Evolutionary conservation across 2,113 vertebrate species (phyloP), one percentile per base, ranked within the genome.

Genomic region (Neofelis nebulosa): DNA sequence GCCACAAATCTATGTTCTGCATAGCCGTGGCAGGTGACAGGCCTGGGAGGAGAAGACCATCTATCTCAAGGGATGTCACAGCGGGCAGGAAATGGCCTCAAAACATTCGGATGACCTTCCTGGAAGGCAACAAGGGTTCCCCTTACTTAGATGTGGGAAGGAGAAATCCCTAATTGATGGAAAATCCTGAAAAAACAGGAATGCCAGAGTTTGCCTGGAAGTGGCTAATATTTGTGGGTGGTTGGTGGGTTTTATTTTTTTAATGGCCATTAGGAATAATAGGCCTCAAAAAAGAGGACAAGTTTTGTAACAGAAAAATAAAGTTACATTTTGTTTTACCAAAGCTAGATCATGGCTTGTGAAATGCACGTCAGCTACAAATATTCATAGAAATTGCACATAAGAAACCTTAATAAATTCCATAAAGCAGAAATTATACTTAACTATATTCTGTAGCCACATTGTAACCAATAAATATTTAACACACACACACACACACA

Each of bases 251-350:
- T 69, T 69, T 61, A 27, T 78, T 76, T 65, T 82, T 94, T 76
- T 27, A 82, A 55, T 29, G 52, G 19, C 23, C 16, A 33, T 66
- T 86, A 83, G 23, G 74, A 71, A 8, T 85, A 78, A 33, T 38
- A 15, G 12, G 10, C n/a, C 5, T 83, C n/a, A 87, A 83, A 92
- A 23, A 74, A 79, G 18, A 85, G 21, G 36, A 7, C 71, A 92
- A 25, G 18, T 57, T 61, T 27, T 90, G 25, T 41, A 83, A 78
- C 7, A 61, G 61, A 86, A 95, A 91, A 74, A 48, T 48, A 29
- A 68, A 65, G n/a, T 69, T 95, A 81, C 6, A 21, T 82, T 93
- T 97, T 97, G 83, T 88, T 81, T 94, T 66, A 81, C 31, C 29
- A 84, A 73, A 52, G n/a, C n/a, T 94, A 79, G 73, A 48, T 65